Base-by-base conservation (phyloP, 2,888 invertebrate species). In the Agapostemon virescens region DNA sequence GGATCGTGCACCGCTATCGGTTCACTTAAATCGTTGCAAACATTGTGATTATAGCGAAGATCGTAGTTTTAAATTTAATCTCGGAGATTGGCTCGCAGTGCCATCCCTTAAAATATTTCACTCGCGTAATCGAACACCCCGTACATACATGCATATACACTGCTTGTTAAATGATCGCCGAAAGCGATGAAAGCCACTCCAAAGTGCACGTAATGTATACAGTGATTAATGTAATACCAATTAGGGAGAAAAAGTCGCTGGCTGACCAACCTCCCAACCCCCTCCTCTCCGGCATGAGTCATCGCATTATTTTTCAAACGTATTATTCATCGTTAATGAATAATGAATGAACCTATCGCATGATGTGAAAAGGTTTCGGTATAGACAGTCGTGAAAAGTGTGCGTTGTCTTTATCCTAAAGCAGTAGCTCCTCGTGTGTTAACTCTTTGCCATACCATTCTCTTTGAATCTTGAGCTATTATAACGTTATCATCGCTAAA, bases 161-260 rank as follows among this genome's bases (percentile, higher is more conserved):
- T 0, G 30, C 20, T 66, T 20, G 69, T 64, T 75, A 69, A 78
- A 75, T 78, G 45, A 66, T 45, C 20, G 76, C 52, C 64, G 17
- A 74, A 38, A 40, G 36, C 45, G 45, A 38, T 42, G n/a, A 64
- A 64, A 40, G 15, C 26, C 64, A 26, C 36, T 64, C 33, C 40
- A 9, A 36, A n/a, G 33, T 42, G 49, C 20, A 36, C 30, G 42
- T 23, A 70, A 58, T 70, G 58, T 55, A 38, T 40, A 26, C 38
- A 20, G 40, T 20, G 40, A 74, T 74, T 55, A 52, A 58, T 38
- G 55, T 7, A 67, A 55, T 73, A 67, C 33, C 36, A 11, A 38
- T 38, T 17, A 23, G n/a, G 38, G 20, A 38, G 38, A 17, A 52
- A 33, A 42, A 40, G 52, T 20, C 15, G 30, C 40, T 30, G 26